Percentiles rank a stretch among this genome's conserved stretches.
These are phyloP conservation scores for Trialeurodes vaporariorum DNA, from an alignment of 1,140 invertebrate species.

Conservation along the genomic window DNA sequence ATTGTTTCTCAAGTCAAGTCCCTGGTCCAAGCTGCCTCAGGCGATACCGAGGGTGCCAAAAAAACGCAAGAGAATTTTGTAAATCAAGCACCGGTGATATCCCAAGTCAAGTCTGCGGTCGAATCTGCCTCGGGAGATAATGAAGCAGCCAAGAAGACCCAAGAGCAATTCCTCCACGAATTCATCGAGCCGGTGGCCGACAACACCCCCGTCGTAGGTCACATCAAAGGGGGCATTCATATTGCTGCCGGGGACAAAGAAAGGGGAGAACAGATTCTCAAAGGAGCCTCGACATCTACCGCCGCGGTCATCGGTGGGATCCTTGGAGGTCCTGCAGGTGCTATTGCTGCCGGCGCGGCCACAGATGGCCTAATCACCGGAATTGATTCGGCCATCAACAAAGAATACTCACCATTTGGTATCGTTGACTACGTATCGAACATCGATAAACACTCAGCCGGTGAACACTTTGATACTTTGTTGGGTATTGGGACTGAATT, in stretches of 20 bases:
- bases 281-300: constrained; percentile 4
- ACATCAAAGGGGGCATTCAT: constrained; percentile 12
- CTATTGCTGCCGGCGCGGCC: constrained; percentile 2
- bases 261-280: constrained; percentile 4
- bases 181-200: constrained; percentile 8
- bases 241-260: constrained; percentile 9
- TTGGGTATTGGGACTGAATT: constrained; percentile 3
- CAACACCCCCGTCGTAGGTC: constrained; percentile 7
- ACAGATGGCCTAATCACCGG: constrained; percentile 8
- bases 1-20: constrained; percentile 10
- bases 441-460: constrained; percentile 4
- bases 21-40: constrained; percentile 4
- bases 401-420: constrained; percentile 5
- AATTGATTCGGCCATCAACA: constrained; percentile 1
- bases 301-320: constrained; percentile 10
- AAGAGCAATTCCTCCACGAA: constrained; percentile 8
- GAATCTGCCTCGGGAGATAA: not conserved
- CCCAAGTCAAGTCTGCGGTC: constrained; percentile 12
- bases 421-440: constrained; percentile 8
- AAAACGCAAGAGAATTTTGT: constrained; percentile 11
- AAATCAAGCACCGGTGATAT: constrained; percentile 7
- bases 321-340: constrained; percentile 8
- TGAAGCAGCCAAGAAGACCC: constrained; percentile 4
- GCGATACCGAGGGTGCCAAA: constrained; percentile 4
- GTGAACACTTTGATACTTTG: constrained; percentile 6